Evolutionary conservation across 2,797 vertebrate genomes (phyloP).

Genomic region (Tympanoctomys barrerae): DNA sequence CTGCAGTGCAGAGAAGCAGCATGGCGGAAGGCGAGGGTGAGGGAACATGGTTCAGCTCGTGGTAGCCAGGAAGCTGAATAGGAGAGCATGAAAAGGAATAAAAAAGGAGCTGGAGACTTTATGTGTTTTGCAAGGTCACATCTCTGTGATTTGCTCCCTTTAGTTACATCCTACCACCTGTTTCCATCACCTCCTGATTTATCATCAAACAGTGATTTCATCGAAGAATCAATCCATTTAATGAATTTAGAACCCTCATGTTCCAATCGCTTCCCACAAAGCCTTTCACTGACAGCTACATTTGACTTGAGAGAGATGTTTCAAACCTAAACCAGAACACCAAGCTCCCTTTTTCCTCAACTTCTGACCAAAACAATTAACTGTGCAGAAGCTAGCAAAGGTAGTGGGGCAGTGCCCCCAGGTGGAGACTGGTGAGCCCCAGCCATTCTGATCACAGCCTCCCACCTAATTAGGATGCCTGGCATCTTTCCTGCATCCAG

Average conservation of each 20-base stretch:
- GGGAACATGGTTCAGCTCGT: background rate
- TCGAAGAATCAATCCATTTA: background rate
- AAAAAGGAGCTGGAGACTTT: background rate
- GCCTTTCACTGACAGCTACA: background rate
- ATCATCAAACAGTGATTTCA: background rate
- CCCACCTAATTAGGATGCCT: background rate
- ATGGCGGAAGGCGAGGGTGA: background rate
- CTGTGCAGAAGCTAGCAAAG: too few species aligned
- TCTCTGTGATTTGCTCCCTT: background rate
- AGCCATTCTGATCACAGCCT: background rate
- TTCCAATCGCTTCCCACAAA: background rate
- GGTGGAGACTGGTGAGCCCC: background rate
- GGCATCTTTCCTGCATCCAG: too few species aligned
- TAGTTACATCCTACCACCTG: background rate
- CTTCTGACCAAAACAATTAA: background rate
- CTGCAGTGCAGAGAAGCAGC: background rate
- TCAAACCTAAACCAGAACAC: background rate
- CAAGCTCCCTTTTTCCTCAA: background rate
- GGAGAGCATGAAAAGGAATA: background rate
- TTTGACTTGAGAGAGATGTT: background rate
- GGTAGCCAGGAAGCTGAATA: background rate
- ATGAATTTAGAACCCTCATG: background rate
- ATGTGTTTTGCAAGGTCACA: background rate
- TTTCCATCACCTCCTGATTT: background rate
- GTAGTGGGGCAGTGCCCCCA: fast-evolving